These are phyloP conservation scores for Mesocricetus auratus DNA, from an alignment of 2,113 vertebrate genomes.

Conservation along the genomic window DNA sequence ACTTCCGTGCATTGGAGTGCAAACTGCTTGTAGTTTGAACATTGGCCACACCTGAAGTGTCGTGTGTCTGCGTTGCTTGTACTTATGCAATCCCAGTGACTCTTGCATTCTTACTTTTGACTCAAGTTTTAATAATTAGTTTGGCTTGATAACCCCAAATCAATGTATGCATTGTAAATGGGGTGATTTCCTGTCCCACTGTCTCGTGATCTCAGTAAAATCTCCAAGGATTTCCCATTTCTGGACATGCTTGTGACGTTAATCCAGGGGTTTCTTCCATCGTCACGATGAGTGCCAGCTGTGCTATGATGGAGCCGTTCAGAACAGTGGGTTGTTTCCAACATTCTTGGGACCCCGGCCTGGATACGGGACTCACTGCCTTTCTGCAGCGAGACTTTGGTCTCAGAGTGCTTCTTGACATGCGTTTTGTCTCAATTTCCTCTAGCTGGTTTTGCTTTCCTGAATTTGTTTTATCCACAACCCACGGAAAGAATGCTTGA, in stretches of 20 bases:
- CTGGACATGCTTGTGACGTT: background rate
- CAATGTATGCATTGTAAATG: background rate
- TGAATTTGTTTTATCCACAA: background rate
- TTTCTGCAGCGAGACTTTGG: background rate
- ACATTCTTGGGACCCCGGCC: background rate
- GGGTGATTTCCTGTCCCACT: background rate
- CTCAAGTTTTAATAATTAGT: background rate
- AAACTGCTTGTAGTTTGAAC: background rate
- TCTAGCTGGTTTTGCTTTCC: background rate
- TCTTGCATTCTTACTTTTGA: background rate
- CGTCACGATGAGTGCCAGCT: fast-evolving
- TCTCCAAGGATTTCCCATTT: background rate
- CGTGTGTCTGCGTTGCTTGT: background rate
- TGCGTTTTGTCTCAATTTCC: background rate
- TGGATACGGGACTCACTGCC: too few relatives aligned
- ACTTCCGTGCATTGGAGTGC: too few relatives aligned
- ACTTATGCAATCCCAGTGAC: background rate
- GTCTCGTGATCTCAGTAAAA: background rate
- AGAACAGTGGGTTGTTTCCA: background rate
- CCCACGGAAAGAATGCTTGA: background rate
- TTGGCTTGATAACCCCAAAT: background rate
- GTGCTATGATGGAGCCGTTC: background rate
- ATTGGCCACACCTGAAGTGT: background rate
- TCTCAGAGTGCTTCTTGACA: background rate
- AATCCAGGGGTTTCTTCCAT: fast-evolving